Base-by-base conservation (phyloP, 1,140 invertebrate species). In the Zelostemma sp. region DNA sequence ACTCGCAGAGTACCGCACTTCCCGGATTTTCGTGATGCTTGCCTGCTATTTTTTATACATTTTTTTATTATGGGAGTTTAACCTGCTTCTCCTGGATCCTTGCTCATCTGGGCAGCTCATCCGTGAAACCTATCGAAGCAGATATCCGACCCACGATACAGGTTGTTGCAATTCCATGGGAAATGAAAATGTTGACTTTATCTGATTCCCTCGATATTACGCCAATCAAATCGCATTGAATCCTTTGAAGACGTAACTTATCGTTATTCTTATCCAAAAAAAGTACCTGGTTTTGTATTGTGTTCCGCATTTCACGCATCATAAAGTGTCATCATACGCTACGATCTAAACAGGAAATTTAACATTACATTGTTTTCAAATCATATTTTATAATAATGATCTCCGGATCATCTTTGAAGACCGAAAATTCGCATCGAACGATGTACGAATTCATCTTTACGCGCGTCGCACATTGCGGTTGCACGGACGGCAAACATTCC, bases 121-220 rank as follows among this genome's bases (percentile, higher is more conserved):
- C 77, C 80, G 76, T 81, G 78, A 79, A 80, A 80, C 73, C 70
- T 81, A 78, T 79, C 78, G 73, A 75, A 79, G 74, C 78, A 75
- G 63, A 81, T 72, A 80, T 81, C 80, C 80, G 66, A 80, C 51
- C 43, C 50, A 53, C 54, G 51, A 46, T 8, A 57, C 43, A 47
- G 12, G 46, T 9, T 46, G 50, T 21, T 62, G 55, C 53, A 14
- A 60, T 57, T 21, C 9, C 17, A 19, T 46, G 16, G 16, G 15
- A 46, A 19, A n/a, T 19, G 17, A 4, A 2, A 8, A 19, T 46
- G 17, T 35, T n/a, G 33, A 35, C 33, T 35, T 9, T 35, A 35
- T 35, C 33, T 35, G 33, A 35, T 35, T 35, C 33, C 6, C n/a
- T n/a, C 33, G 6, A 35, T 35, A n/a, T 35, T 11, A 35, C 33